Evolutionary conservation across 2,888 invertebrate species (phyloP).

Genomic region (Acanthosepion esculentum): DNA sequence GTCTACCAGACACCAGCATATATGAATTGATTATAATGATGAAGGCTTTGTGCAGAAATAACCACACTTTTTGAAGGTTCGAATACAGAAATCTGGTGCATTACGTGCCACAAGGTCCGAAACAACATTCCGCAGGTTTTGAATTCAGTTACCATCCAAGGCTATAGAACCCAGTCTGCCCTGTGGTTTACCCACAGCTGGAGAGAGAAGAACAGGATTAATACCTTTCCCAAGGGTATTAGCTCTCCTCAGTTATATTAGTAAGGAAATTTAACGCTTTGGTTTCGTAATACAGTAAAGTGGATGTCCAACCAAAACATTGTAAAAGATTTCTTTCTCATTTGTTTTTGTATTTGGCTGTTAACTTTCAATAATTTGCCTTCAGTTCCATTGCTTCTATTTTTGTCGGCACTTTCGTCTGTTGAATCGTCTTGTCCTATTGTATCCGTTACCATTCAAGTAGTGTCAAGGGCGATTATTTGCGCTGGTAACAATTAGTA

Average conservation of each 20-base stretch:
- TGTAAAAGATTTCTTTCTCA: background rate
- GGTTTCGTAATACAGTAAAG: background rate
- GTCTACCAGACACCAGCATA: no score
- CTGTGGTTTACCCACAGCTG: no score
- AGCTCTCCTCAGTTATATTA: background rate
- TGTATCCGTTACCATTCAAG: background rate
- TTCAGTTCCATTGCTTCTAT: background rate
- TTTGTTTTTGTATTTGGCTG: background rate
- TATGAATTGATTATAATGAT: no score
- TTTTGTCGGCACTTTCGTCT: background rate
- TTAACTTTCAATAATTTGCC: background rate
- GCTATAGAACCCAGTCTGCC: no score
- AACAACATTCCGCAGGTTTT: no score
- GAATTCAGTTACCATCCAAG: no score
- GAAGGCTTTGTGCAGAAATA: no score
- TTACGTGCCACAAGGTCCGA: no score
- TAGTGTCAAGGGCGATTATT: background rate
- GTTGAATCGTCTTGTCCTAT: background rate
- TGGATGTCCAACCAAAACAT: background rate
- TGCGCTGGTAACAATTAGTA: background rate
- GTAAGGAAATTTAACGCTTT: background rate
- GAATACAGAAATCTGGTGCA: no score
- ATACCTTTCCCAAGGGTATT: no score
- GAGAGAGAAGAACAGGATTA: no score
- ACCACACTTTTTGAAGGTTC: no score